Percentiles rank a stretch among this genome's conserved stretches.
Conservation (phyloP, 92 coral and sea anemone genomes). For the Hydrozoanthus gracilis region DNA sequence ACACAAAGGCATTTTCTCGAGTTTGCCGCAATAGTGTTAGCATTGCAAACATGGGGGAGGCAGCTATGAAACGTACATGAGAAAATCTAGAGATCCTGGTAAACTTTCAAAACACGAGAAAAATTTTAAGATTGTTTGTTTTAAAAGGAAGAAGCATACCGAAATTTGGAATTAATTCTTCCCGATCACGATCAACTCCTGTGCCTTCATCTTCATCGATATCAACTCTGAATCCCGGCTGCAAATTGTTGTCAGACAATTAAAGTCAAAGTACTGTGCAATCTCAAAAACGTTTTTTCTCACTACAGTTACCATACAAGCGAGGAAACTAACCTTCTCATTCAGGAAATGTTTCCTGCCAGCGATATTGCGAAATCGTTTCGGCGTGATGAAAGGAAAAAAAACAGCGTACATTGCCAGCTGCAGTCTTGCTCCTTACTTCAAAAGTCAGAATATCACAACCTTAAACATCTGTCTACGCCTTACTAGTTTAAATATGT, state of each 20-base stretch:
- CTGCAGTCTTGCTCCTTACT: constrained; percentile 33
- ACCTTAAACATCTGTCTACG: constrained; percentile 18
- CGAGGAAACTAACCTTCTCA: constrained; percentile 15
- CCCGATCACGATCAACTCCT: constrained; percentile 10
- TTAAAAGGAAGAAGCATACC: constrained; percentile 24
- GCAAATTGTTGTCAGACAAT: constrained; percentile 12
- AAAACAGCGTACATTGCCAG: constrained; percentile 34
- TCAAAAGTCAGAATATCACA: constrained; percentile 24
- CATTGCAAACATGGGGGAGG: constrained; percentile 37
- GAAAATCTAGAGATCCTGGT: constrained; percentile 5
- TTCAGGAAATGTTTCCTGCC: constrained; percentile 23
- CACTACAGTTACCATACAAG: constrained; percentile 26
- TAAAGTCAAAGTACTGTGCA: constrained; percentile 15
- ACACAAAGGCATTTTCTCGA: constrained; percentile 24
- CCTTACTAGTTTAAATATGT: constrained; percentile 28
- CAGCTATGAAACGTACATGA: constrained; percentile 27
- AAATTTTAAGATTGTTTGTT: constrained; percentile 3
- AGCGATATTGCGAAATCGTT: constrained; percentile 42
- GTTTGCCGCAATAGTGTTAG: constrained; percentile 23
- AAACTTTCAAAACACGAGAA: constrained; percentile 21
- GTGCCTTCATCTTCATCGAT: constrained; percentile 7
- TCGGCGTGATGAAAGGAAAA: constrained; percentile 35
- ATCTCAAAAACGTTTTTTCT: constrained; percentile 25
- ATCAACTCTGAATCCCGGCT: constrained; percentile 1
- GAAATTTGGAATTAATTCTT: constrained; percentile 9